Conservation (phyloP, 92 coral and sea anemone species). For the Zoanthus gigantus region DNA sequence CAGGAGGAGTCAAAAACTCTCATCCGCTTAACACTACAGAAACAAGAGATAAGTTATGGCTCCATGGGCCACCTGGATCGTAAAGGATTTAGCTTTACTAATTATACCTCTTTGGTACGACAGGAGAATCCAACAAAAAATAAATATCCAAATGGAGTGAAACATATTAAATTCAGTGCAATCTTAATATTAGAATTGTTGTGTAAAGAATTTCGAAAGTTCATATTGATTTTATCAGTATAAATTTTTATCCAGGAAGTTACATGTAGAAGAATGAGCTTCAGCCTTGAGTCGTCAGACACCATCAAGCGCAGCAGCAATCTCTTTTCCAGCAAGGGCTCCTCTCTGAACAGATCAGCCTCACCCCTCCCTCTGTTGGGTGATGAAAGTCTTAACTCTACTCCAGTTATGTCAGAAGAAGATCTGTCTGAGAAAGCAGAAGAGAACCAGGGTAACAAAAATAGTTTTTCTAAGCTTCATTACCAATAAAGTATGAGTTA, state of each 20-base stretch:
- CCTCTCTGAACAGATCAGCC: constrained; percentile 62
- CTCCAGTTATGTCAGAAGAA: constrained; percentile 84
- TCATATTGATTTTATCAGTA: not conserved
- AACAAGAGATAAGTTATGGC: no score
- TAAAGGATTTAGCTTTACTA: no score
- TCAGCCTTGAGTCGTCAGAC: constrained; percentile 79
- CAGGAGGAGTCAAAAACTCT: no score
- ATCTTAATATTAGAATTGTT: not conserved
- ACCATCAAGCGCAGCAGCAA: constrained; percentile 69
- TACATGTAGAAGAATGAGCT: constrained; percentile 87
- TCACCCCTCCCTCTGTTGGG: constrained; percentile 67
- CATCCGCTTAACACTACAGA: no score
- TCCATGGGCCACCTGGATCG: no score
- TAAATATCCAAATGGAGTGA: no score
- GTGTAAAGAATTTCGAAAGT: not conserved
- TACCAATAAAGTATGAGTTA: not conserved
- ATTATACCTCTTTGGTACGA: no score
- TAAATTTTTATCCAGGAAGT: constrained; percentile 68
- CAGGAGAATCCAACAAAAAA: no score
- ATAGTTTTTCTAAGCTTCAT: not conserved
- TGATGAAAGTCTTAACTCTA: constrained; percentile 63
- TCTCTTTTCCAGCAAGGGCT: constrained; percentile 76
- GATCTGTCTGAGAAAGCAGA: constrained; percentile 81
- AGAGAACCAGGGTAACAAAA: constrained; percentile 56
- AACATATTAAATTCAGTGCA: no score